These are phyloP conservation scores for Synchiropus splendidus DNA, from an alignment of 2,113 vertebrate genomes.

Conservation along the genomic window DNA sequence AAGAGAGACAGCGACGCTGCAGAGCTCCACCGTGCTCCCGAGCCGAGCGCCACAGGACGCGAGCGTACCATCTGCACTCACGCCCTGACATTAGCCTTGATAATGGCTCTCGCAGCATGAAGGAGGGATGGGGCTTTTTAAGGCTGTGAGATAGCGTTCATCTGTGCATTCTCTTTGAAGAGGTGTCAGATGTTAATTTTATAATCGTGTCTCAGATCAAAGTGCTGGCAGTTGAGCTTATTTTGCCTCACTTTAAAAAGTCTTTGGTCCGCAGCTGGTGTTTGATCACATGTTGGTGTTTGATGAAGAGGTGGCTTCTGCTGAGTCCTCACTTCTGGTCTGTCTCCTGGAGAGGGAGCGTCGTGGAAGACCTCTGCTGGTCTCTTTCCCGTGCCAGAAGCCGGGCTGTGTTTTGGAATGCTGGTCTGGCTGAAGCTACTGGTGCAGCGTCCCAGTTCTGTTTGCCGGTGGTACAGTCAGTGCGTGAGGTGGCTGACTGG, in stretches of 20 bases:
- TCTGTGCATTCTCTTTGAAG: conserved; percentile 26
- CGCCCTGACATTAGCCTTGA: conserved; percentile 19
- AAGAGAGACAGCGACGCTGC: no score
- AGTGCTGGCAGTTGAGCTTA: neutral
- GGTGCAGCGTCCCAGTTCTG: no score
- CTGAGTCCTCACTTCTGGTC: no score
- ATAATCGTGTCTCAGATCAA: neutral
- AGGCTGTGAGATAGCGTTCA: conserved; percentile 29
- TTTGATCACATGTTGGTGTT: conserved; percentile 8
- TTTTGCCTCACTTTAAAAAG: neutral
- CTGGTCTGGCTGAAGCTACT: no score
- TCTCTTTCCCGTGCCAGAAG: no score
- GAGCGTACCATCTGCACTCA: conserved; percentile 10
- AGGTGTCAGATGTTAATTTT: conserved; percentile 22
- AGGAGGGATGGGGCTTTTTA: conserved; percentile 21
- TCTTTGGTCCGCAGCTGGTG: conserved; percentile 1
- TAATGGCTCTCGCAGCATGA: conserved; percentile 35
- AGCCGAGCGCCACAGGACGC: conserved; percentile 9
- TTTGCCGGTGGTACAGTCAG: no score
- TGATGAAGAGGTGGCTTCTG: neutral
- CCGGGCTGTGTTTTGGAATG: no score
- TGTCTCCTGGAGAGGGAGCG: no score
- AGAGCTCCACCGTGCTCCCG: conserved; percentile 2
- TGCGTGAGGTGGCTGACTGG: no score
- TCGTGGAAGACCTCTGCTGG: no score